These are phyloP conservation scores for Osedax fenrisi DNA, from an alignment of 2,888 invertebrate species.

Conservation along the genomic window DNA sequence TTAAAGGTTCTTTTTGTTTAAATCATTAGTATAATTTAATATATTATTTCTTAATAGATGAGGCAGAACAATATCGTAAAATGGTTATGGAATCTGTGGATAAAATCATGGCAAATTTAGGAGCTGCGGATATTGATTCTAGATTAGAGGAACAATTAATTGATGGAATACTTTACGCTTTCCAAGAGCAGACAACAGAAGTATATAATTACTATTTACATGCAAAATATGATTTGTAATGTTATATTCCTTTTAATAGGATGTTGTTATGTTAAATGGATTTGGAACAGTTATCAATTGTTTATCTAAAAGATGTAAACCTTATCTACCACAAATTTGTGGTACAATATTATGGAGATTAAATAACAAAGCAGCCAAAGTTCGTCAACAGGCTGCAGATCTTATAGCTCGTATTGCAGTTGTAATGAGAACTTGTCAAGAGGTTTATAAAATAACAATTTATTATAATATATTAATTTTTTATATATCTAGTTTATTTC, in stretches of 20 bases:
- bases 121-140: constrained; percentile 94
- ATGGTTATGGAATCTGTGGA: constrained; percentile 99
- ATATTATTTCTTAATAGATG: constrained; percentile 60
- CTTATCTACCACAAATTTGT: constrained; percentile 96
- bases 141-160: constrained; percentile 94
- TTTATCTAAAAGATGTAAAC: constrained; percentile 88
- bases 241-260: constrained; percentile 53
- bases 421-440: constrained; percentile 98
- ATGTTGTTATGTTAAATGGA: constrained; percentile 97
- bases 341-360: constrained; percentile 98
- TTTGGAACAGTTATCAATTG: constrained; percentile 98
- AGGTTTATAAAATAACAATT: constrained; percentile 54
- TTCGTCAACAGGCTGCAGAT: constrained; percentile 94
- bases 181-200: constrained; percentile 99
- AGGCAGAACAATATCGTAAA: constrained; percentile 96
- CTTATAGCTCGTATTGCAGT: constrained; percentile 89
- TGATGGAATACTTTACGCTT: constrained; percentile 96
- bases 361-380: constrained; percentile 98
- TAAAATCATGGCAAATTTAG: constrained; percentile 90
- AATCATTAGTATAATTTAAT: neutral
- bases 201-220: constrained; percentile 49
- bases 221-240: constrained; percentile 16
- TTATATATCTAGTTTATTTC: no score
- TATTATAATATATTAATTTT: no score
- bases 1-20: constrained; percentile 56